Percentiles rank a stretch among this genome's conserved stretches.
Conservation (phyloP, 2,113 vertebrate genomes). For the Serinus canaria region DNA sequence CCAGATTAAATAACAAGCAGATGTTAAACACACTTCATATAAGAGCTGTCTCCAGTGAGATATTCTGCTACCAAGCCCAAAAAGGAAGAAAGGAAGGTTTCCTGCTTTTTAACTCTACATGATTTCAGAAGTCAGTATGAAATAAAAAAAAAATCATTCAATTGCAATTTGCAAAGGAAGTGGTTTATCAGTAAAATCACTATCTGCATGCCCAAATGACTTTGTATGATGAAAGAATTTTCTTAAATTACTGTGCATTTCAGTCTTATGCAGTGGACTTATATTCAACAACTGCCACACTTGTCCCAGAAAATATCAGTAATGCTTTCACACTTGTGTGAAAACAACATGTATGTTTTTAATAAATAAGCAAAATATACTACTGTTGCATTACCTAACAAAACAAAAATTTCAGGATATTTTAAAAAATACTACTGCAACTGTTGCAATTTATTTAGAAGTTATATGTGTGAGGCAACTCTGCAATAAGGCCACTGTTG, state of each 20-base stretch:
- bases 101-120: not conserved
- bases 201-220: not conserved
- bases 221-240: not conserved
- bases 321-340: not conserved
- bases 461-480: not conserved
- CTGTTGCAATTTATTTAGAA: not conserved
- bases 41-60: not conserved
- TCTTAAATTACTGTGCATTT: not conserved
- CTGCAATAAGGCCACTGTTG: not conserved
- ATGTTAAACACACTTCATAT: not conserved
- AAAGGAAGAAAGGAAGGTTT: not conserved
- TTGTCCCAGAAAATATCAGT: not conserved
- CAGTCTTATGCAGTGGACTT: not conserved
- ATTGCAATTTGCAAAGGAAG: not conserved
- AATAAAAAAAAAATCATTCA: not conserved
- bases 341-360: not conserved
- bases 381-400: not conserved
- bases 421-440: not conserved
- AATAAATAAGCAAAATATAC: not conserved
- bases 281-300: not conserved
- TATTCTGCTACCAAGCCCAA: not conserved
- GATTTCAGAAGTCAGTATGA: not conserved
- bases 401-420: not conserved
- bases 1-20: not conserved
- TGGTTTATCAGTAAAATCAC: not conserved